Evolutionary conservation across 2,888 invertebrate species (phyloP), one percentile per base, ranked within the genome.

Genomic region (Anoplius nigerrimus): DNA sequence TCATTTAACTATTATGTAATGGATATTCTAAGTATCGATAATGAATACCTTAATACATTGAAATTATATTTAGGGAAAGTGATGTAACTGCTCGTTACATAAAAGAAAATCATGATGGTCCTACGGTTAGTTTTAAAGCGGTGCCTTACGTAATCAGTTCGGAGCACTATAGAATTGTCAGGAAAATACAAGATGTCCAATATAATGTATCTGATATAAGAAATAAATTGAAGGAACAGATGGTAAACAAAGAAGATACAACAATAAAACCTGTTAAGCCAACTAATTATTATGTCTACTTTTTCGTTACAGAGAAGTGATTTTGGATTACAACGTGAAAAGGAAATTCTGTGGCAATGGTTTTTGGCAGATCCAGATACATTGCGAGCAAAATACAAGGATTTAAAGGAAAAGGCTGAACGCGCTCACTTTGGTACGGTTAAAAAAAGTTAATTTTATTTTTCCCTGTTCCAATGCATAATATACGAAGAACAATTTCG

Each of bases 261-360:
- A 42, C 65, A 42, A 65, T 59, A 16, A 59, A 55, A 18, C 6
- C 0, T 0, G n/a, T 18, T 34, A n/a, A 15, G 16, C n/a, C 11
- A 6, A 34, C 5, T 57, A 51, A 56, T 57, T n/a, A 21, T 15
- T 1, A 59, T 52, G 16, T 48, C 55, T 51, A n/a, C 27, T 68
- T 48, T 42, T 42, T n/a, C 57, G 73, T 82, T 72, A 13, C 69
- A 88, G 88, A 84, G 78, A 54, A 81, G 79, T 46, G 79, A 80
- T 5, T 62, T 51, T 43, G 68, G 69, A 24, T 71, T 85, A 16
- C 83, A 86, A 52, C 74, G 85, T 45, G 84, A 87, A 66, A 84
- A 78, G 24, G 63, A 68, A 6, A 82, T 86, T 27, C 69, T 88
- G 5, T 89, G 88, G 88, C 88, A 89, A 66, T 82, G 80, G 66